Conservation (phyloP, 2,113 vertebrate genomes). For the Lynx canadensis region DNA sequence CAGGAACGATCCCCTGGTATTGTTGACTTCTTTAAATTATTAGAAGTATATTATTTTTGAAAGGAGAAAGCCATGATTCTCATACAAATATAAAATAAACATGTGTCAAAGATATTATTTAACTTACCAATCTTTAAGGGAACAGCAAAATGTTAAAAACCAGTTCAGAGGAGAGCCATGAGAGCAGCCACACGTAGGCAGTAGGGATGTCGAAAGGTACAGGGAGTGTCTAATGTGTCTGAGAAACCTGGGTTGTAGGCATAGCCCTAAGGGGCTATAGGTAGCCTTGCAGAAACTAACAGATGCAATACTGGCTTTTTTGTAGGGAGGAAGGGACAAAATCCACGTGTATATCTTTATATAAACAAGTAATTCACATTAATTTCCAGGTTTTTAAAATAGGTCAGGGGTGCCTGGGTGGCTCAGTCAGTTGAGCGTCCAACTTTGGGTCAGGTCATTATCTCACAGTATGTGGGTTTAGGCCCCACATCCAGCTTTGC, state of each 20-base stretch:
- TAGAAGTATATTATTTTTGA: neutral
- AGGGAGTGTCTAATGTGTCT: neutral
- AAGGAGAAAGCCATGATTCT: neutral
- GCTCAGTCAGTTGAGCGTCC: too few relatives aligned
- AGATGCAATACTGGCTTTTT: fast-evolving
- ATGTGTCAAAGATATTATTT: neutral
- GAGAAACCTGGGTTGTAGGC: neutral
- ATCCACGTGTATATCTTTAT: neutral
- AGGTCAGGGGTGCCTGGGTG: too few relatives aligned
- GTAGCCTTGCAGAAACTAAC: neutral
- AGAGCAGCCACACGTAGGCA: neutral
- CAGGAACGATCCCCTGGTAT: neutral
- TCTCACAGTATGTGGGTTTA: too few relatives aligned
- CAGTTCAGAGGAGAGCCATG: neutral
- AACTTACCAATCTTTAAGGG: neutral
- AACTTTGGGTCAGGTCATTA: too few relatives aligned
- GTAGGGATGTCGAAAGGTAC: too few relatives aligned
- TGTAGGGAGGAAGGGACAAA: too few relatives aligned
- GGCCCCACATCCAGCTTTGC: too few relatives aligned
- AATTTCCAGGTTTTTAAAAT: too few relatives aligned
- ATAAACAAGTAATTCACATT: neutral
- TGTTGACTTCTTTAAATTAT: neutral
- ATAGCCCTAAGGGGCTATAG: neutral
- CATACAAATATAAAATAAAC: neutral
- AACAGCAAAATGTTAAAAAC: neutral